A percentile compares a stretch with the other conserved stretches of the same genome.
These are phyloP conservation scores for Brachyopa scutellaris DNA, from an alignment of 2,888 invertebrate genomes.

Conservation along the genomic window DNA sequence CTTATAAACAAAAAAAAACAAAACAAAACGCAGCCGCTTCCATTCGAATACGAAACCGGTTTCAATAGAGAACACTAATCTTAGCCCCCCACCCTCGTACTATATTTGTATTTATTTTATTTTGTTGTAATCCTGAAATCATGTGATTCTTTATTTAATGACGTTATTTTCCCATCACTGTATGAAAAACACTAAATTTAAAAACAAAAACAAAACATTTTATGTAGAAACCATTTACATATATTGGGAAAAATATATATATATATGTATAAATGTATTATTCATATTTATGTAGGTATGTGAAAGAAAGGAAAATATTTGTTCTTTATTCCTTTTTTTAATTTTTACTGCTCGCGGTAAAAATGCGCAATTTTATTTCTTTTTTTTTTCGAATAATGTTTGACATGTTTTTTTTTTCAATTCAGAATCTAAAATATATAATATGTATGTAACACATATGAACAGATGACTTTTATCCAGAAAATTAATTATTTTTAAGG, in stretches of 20 bases:
- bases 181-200: not conserved
- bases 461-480: constrained; percentile 23
- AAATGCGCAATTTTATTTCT: constrained; percentile 10
- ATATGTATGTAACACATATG: too few species aligned
- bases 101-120: constrained; percentile 53
- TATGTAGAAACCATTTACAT: constrained; percentile 14
- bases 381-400: constrained; percentile 19
- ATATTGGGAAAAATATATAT: constrained; percentile 16
- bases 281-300: constrained; percentile 8
- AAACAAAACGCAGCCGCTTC: constrained; percentile 36
- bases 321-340: constrained; percentile 3
- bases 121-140: constrained; percentile 28
- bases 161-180: constrained; percentile 26
- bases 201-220: not conserved
- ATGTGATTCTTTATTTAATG: constrained; percentile 47
- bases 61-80: constrained; percentile 36
- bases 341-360: not conserved
- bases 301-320: constrained; percentile 6
- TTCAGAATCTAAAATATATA: constrained; percentile 32
- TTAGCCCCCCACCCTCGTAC: constrained; percentile 14
- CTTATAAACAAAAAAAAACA: too few species aligned
- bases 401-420: constrained; percentile 15
- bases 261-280: constrained; percentile 40
- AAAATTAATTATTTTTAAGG: constrained; percentile 5
- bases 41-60: constrained; percentile 49